Base-by-base conservation (phyloP, 2,888 invertebrate genomes). In the Diarsia dahlii region DNA sequence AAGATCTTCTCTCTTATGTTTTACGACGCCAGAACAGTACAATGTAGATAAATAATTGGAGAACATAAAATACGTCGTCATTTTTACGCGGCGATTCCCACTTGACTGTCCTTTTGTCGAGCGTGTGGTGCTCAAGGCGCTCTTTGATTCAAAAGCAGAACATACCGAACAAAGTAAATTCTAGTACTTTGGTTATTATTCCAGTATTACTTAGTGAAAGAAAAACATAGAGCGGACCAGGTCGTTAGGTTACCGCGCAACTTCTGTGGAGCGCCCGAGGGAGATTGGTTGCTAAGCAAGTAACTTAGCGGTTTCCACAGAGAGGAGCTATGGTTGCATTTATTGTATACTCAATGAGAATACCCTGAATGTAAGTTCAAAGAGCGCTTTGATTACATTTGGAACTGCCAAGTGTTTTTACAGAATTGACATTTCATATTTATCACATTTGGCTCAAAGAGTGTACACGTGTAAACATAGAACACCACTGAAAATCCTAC, bases 81-180 rank as follows among this genome's bases (percentile, higher is more conserved):
- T 75, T 74, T 82, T 74, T 74, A 73, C 62, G 71, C 66, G 39
- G 28, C 34, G 50, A 74, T 81, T 66, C 63, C 63, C 64, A 54
- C 85, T 81, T 67, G 75, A 81, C 77, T 64, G 62, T 80, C 52
- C 63, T 78, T 79, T 84, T 86, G 71, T 56, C 48, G 58, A 74
- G 39, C 48, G 66, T 50, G n/a, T 45, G 62, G 13, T 76, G 81
- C 81, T 62, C 64, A 60, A 63, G 64, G 58, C 67, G 56, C 8
- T 80, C 71, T 69, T 80, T 72, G 39, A 70, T 84, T 63, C 60
- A 62, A 68, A 81, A 64, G 20, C 52, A 67, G 68, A 76, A 68
- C 34, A 45, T 65, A 58, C 39, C 28, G 72, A 54, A 84, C 67
- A 76, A 79, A 84, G 64, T 72, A 75, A 84, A 84, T 84, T 71